These are phyloP conservation scores for Ceratina japonica DNA, from an alignment of 1,140 invertebrate species.

Conservation along the genomic window DNA sequence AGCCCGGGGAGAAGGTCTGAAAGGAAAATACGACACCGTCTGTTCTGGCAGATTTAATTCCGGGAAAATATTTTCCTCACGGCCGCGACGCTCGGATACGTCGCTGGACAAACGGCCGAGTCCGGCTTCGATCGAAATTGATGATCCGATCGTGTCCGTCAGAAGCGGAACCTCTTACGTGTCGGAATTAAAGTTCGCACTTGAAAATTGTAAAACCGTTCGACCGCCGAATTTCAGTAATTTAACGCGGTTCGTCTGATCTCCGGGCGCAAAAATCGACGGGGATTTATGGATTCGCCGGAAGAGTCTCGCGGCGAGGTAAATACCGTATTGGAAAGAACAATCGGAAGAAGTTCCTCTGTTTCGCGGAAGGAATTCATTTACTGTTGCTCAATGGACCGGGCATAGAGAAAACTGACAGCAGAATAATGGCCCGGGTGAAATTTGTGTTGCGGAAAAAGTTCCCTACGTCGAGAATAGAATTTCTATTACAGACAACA, in stretches of 20 bases:
- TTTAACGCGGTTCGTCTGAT: not conserved
- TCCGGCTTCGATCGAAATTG: too few species aligned
- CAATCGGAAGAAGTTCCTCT: conserved; percentile 10
- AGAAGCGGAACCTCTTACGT: too few species aligned
- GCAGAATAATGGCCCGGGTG: not conserved
- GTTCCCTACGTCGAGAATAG: not conserved
- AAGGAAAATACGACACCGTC: conserved; percentile 24
- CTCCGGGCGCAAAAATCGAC: not conserved
- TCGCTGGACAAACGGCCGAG: too few species aligned
- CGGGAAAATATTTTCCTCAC: conserved; percentile 2
- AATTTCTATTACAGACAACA: not conserved
- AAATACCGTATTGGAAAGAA: conserved; percentile 17
- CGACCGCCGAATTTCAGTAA: not conserved
- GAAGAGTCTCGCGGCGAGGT: not conserved
- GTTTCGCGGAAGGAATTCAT: conserved; percentile 13
- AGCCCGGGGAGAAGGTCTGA: conserved; percentile 4
- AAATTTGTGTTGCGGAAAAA: not conserved
- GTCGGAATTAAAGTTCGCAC: too few species aligned
- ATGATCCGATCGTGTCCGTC: too few species aligned
- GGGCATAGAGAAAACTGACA: not conserved
- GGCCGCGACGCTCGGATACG: too few species aligned
- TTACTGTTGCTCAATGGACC: not conserved
- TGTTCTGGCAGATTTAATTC: conserved; percentile 27
- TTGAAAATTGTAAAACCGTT: too few species aligned
- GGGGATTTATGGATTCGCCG: not conserved